Evolutionary conservation across 2,113 vertebrate genomes (phyloP).

Genomic region (Shinisaurus crocodilurus): DNA sequence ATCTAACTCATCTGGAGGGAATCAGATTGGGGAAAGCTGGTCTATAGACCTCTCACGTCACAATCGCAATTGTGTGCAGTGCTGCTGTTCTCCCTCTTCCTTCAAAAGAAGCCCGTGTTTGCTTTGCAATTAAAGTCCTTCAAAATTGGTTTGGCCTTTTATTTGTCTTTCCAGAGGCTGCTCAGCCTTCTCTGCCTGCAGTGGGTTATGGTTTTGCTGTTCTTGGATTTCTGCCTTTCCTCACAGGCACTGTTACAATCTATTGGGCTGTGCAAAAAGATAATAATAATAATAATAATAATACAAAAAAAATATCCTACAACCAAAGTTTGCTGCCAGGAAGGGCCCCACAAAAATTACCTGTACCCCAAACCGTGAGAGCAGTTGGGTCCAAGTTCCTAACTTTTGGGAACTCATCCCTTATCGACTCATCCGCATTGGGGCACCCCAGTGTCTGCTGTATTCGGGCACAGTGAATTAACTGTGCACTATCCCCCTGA

Average conservation of each 20-base stretch:
- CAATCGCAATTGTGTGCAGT: background rate
- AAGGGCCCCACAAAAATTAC: background rate
- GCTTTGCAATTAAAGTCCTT: slow-evolving; percentile 15
- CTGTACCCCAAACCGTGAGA: background rate
- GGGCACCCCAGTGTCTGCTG: background rate
- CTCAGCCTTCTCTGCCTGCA: background rate
- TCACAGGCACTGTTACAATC: background rate
- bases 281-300: too few relatives aligned
- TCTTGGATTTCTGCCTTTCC: background rate
- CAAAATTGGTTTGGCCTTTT: background rate
- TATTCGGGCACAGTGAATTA: background rate
- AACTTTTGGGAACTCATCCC: background rate
- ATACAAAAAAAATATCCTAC: too few relatives aligned
- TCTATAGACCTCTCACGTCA: background rate
- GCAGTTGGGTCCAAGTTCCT: background rate
- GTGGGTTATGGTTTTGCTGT: background rate
- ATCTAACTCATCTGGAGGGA: too few relatives aligned
- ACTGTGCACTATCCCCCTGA: background rate
- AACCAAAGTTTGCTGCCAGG: background rate
- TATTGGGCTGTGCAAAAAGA: too few relatives aligned
- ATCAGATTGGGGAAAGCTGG: too few relatives aligned
- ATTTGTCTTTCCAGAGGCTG: slow-evolving; percentile 18
- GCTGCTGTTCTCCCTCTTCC: background rate
- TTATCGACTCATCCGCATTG: background rate
- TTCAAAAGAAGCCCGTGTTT: background rate